phyloP scores from a whole-genome alignment of 2,888 invertebrate genomes.

The Plagodis dolabraria region DNA sequence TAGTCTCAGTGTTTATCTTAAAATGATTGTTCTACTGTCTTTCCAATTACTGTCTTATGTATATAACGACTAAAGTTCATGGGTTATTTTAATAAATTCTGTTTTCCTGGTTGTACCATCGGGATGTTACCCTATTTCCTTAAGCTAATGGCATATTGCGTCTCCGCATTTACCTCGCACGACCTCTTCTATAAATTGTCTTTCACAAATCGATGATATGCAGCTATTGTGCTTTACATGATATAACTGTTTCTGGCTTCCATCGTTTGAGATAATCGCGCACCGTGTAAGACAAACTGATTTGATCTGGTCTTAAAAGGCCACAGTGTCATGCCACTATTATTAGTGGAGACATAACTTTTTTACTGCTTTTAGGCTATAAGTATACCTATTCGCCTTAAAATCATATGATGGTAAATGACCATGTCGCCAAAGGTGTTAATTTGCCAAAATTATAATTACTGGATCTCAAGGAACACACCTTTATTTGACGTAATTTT shows the following conservation, averaged over 20 bases:
- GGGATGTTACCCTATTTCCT: conserved; percentile 17
- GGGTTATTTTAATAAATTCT: not conserved
- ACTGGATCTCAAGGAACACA: too few relatives aligned
- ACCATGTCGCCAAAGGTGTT: too few relatives aligned
- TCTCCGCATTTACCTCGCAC: conserved; percentile 42
- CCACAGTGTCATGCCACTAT: not conserved
- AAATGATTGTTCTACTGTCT: too few relatives aligned
- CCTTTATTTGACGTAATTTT: too few relatives aligned
- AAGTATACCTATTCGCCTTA: too few relatives aligned
- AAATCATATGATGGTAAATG: too few relatives aligned
- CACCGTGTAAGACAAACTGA: conserved; percentile 6
- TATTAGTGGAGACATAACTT: too few relatives aligned
- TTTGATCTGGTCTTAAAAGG: not conserved
- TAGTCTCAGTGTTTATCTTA: too few relatives aligned
- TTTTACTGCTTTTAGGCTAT: too few relatives aligned
- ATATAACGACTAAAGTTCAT: too few relatives aligned
- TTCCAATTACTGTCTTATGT: too few relatives aligned
- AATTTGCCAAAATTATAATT: too few relatives aligned
- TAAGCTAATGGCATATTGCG: conserved; percentile 22
- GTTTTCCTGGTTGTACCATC: conserved; percentile 1
- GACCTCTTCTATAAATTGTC: conserved; percentile 61
- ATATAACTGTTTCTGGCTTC: conserved; percentile 36
- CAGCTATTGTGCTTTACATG: conserved; percentile 43
- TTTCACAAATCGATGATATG: conserved; percentile 70
- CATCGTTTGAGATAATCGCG: conserved; percentile 3